Conservation (phyloP, 2,113 vertebrate genomes). For the Numida meleagris region DNA sequence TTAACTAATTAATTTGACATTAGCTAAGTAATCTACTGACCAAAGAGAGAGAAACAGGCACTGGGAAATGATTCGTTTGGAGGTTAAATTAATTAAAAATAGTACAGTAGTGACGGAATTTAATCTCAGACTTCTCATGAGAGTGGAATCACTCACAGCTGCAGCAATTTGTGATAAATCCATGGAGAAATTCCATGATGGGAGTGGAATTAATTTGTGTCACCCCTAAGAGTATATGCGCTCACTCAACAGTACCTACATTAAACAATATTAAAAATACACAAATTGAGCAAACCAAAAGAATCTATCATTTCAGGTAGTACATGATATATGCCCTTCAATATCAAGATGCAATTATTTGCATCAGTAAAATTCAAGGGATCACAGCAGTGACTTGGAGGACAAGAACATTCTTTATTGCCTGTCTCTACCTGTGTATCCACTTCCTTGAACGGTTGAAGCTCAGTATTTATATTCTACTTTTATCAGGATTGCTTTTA, state of each 20-base stretch:
- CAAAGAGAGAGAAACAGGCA: conserved; percentile 23
- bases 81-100: conserved; percentile 76
- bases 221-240: not conserved
- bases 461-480: not conserved
- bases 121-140: conserved; percentile 70
- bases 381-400: not conserved
- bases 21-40: conserved; percentile 54
- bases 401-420: not conserved
- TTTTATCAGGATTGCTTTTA: not conserved
- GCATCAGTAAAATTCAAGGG: not conserved
- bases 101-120: conserved; percentile 68
- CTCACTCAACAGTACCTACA: not conserved
- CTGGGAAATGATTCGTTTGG: conserved; percentile 24
- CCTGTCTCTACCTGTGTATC: not conserved
- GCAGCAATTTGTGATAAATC: conserved; percentile 54
- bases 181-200: conserved; percentile 42
- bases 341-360: not conserved
- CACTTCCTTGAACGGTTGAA: not conserved
- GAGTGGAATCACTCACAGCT: conserved; percentile 60
- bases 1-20: conserved; percentile 63
- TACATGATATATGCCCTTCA: not conserved
- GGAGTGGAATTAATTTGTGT: conserved; percentile 63
- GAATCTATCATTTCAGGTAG: not conserved
- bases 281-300: not conserved
- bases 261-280: conserved; percentile 5